These are phyloP conservation scores for Oophaga pumilio DNA, from an alignment of 2,113 vertebrate genomes.

Conservation along the genomic window DNA sequence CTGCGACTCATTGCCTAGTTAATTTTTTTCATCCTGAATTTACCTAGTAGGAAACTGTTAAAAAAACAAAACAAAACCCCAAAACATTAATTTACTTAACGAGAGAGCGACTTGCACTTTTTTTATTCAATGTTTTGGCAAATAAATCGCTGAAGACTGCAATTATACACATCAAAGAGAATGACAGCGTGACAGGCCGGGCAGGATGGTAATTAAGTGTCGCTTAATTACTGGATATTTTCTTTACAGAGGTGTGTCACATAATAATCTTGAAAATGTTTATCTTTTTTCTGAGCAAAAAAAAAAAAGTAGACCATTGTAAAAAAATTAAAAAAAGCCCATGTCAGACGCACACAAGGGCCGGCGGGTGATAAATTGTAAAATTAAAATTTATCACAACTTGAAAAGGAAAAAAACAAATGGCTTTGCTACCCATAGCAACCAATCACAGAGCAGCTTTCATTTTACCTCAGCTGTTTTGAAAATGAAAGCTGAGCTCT, in stretches of 20 bases:
- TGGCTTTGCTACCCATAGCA: no score
- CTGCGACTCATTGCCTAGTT: not conserved
- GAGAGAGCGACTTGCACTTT: slow-evolving; percentile 1
- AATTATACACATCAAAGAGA: slow-evolving; percentile 33
- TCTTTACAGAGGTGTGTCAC: not conserved
- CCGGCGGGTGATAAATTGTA: not conserved
- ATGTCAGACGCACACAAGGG: not conserved
- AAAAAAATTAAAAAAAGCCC: not conserved
- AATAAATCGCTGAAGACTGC: not conserved
- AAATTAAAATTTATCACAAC: not conserved
- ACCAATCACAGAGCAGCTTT: no score
- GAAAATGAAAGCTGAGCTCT: no score
- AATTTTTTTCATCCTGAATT: not conserved
- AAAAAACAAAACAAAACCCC: not conserved
- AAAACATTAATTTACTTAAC: not conserved
- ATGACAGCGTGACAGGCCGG: not conserved
- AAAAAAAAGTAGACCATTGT: no score
- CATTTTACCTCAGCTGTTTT: no score
- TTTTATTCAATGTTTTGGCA: not conserved
- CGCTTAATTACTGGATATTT: slow-evolving; percentile 19
- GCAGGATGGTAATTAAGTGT: slow-evolving; percentile 3
- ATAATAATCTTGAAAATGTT: not conserved
- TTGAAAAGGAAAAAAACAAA: not conserved
- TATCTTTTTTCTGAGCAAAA: not conserved
- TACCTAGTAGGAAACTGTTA: not conserved